Conservation (phyloP, 2,113 vertebrate genomes). For the Cynopterus brachyotis region DNA sequence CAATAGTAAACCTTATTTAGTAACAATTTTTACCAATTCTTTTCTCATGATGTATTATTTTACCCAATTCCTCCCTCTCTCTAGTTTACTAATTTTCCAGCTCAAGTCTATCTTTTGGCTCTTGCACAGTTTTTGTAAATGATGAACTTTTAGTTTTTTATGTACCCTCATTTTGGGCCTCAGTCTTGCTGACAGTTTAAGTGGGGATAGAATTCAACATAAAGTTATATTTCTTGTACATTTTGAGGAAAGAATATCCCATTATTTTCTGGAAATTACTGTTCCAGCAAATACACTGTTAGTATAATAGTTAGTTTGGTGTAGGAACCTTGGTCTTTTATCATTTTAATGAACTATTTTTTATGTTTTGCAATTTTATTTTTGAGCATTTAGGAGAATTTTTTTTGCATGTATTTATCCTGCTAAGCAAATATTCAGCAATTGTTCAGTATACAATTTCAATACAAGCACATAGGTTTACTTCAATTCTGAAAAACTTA, state of each 20-base stretch:
- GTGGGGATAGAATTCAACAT: not conserved
- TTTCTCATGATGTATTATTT: not conserved
- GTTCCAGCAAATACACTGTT: not conserved
- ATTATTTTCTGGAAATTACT: not conserved
- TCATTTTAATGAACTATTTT: not conserved
- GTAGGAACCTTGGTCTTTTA: not conserved
- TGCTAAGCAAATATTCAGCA: not conserved
- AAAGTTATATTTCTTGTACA: not conserved
- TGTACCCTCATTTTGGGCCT: not conserved
- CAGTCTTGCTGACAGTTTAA: conserved; percentile 7
- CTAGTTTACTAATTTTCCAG: not conserved
- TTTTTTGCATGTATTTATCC: not conserved
- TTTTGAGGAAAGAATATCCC: not conserved
- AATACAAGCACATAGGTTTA: not conserved
- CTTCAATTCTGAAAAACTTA: conserved; percentile 18
- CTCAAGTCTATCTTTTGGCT: not conserved
- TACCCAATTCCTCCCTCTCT: not conserved
- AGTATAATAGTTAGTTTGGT: not conserved
- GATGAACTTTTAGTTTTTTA: not conserved
- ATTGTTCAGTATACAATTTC: not conserved
- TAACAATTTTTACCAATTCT: not conserved
- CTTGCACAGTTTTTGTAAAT: not conserved
- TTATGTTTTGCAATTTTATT: not conserved
- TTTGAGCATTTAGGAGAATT: not conserved
- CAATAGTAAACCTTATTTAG: not conserved